Conservation (phyloP, 1,140 invertebrate species). For the Paracyclopina nana region DNA sequence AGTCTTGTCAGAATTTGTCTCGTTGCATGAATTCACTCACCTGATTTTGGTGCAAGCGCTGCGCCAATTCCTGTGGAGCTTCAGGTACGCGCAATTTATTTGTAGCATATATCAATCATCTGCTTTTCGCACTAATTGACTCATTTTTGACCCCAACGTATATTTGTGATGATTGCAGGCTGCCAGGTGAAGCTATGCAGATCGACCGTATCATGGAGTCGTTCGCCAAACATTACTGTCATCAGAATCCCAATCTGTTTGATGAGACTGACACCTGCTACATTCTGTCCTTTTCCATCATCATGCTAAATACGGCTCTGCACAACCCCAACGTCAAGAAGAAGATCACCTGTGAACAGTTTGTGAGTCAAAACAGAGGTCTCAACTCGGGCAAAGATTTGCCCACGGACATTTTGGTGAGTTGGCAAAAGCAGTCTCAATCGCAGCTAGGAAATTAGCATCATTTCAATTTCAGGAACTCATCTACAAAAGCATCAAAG, state of each 20-base stretch:
- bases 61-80: slow-evolving; percentile 95
- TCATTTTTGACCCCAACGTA: no score
- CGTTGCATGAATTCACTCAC: slow-evolving; percentile 89
- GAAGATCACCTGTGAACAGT: slow-evolving; percentile 85
- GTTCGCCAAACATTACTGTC: slow-evolving; percentile 92
- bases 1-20: slow-evolving; percentile 80
- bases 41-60: slow-evolving; percentile 90
- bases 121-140: no score
- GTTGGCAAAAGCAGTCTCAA: not conserved
- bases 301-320: slow-evolving; percentile 96
- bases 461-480: slow-evolving; percentile 37
- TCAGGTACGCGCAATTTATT: slow-evolving; percentile 32
- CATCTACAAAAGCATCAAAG: slow-evolving; percentile 93
- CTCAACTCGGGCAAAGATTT: slow-evolving; percentile 84
- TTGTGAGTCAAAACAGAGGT: slow-evolving; percentile 93
- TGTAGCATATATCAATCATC: no score
- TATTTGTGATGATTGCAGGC: no score
- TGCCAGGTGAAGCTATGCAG: slow-evolving; percentile 97
- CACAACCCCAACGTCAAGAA: slow-evolving; percentile 98
- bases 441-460: no score
- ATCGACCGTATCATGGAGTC: slow-evolving; percentile 99
- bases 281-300: slow-evolving; percentile 92
- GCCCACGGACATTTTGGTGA: slow-evolving; percentile 2
- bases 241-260: slow-evolving; percentile 87
- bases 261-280: slow-evolving; percentile 77